Base-by-base conservation (phyloP, 2,797 vertebrate genomes). In the Nannoperca australis region DNA sequence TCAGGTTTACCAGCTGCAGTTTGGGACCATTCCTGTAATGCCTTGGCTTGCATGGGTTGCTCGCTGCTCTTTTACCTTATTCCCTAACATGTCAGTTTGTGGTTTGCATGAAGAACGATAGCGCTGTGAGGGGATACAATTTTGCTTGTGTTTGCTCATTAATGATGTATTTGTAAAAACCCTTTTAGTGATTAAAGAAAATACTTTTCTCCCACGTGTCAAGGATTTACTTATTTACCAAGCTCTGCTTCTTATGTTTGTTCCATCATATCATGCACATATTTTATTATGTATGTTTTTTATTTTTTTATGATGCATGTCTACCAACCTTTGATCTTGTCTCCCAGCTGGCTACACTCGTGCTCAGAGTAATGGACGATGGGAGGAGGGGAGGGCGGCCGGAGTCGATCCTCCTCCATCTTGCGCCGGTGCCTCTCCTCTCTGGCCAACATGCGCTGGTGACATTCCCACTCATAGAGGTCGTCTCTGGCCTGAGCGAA, bases 401-500 rank as follows among this genome's bases (percentile, higher is more conserved):
- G 95, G 59, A 98, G 91, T 49, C 93, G 95, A 67, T 99, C 97
- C 84, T 98, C 97, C 40, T 97, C 96, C 78, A 98, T 94, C 65
- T 96, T 94, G 59, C 97, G 94, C 36, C 97, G 96, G 85, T 98
- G 98, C 15, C 98, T 94, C 87, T 99, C 98, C 91, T 99, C 97
- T 7, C 97, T 90, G 10, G 98, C 97, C 86, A 98, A 78, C 97
- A 98, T 96, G 20, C 97, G 96, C 93, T 99, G 98, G 83, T 90
- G 95, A 87, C 98, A 99, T 78, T 99, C 98, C 98, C 98, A 99
- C 91, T 99, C 97, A 0, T 98, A 99, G 47, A 98, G 94, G 77
- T 99, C 98, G 0, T 99, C 98, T 78, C 97, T 93, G 15, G 98
- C 98, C 92, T 98, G 97, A 0, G 98, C 98, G 13, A 98, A 99